Percentiles rank a stretch among this genome's conserved stretches.
These are phyloP conservation scores for Rhingia campestris DNA, from an alignment of 2,888 invertebrate genomes.

Conservation along the genomic window DNA sequence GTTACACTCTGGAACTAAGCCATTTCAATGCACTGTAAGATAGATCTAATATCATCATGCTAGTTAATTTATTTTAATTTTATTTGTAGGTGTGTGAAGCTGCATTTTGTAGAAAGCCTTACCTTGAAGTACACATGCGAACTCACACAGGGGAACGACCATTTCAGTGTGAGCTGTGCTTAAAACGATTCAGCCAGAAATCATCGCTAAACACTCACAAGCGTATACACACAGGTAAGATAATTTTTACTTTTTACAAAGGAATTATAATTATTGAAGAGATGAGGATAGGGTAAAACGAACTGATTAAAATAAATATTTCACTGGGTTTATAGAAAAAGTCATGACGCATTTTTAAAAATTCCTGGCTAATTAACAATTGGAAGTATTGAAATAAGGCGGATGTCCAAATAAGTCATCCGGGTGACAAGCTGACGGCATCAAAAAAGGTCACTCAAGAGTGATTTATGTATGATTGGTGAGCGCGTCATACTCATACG, in stretches of 20 bases:
- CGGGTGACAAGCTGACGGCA: no score
- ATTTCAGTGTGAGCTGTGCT: constrained; percentile 87
- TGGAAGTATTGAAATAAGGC: no score
- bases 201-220: constrained; percentile 89
- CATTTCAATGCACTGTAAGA: constrained; percentile 87
- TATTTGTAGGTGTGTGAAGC: constrained; percentile 87
- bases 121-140: constrained; percentile 91
- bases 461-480: no score
- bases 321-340: no score
- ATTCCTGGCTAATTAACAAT: no score
- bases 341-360: no score
- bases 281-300: background rate
- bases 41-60: background rate
- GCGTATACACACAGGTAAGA: constrained; percentile 87
- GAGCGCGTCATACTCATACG: no score
- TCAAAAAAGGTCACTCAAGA: no score
- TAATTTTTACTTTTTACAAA: constrained; percentile 75
- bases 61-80: constrained; percentile 9
- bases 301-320: no score
- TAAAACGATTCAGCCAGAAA: constrained; percentile 89
- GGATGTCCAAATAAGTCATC: no score
- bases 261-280: background rate
- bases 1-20: constrained; percentile 91
- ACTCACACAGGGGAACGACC: constrained; percentile 77
- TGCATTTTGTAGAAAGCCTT: constrained; percentile 91